Conservation (phyloP, 2,888 invertebrate genomes). For the Charanyca ferruginea region DNA sequence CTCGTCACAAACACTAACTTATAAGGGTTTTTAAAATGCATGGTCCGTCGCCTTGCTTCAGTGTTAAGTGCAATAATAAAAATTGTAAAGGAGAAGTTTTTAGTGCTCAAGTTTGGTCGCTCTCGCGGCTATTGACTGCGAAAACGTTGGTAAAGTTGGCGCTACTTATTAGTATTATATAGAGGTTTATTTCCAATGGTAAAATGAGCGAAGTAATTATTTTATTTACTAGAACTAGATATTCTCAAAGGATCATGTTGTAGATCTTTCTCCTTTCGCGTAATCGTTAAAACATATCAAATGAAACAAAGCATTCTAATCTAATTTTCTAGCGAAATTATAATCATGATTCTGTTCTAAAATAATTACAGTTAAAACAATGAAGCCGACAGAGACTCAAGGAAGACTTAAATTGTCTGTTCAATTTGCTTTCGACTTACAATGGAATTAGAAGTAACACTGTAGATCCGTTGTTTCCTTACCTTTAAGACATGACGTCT, state of each 20-base stretch:
- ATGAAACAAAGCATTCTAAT: conserved; percentile 5
- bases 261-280: neutral
- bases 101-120: conserved; percentile 39
- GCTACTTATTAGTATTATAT: conserved; percentile 18
- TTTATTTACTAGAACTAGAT: neutral
- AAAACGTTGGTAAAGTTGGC: conserved; percentile 23
- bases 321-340: neutral
- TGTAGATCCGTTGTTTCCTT: neutral
- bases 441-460: neutral
- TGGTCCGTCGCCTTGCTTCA: conserved; percentile 21
- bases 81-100: conserved; percentile 45
- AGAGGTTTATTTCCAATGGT: conserved; percentile 6
- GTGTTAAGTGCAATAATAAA: conserved; percentile 54
- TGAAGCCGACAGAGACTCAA: neutral
- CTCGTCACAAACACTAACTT: neutral
- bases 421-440: neutral
- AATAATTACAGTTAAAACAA: neutral
- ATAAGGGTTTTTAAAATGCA: conserved; percentile 52
- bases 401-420: neutral
- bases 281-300: neutral
- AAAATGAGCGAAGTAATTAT: conserved; percentile 15
- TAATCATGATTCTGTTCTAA: neutral
- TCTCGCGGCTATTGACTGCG: conserved; percentile 38
- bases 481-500: neutral
- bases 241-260: neutral